Base-by-base conservation (phyloP, 2,888 invertebrate species). In the Phaonia tiefii region DNA sequence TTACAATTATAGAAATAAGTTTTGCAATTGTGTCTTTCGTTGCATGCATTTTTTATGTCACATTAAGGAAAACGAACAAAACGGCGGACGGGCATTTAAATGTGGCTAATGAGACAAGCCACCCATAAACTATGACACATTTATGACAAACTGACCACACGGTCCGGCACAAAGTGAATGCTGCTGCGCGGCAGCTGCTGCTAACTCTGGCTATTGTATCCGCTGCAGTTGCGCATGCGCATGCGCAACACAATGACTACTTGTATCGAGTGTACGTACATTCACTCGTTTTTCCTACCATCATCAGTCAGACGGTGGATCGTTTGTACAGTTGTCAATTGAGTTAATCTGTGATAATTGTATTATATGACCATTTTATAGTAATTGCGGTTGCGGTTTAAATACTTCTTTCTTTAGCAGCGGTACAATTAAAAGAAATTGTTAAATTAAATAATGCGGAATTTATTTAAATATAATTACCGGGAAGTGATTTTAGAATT, bases 1-100 rank as follows among this genome's bases (percentile, higher is more conserved):
- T 72, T 63, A 42, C 42, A 72, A 79, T 79, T 79, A 54, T 60
- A 42, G 69, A 69, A 31, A 78, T 71, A 63, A 67, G 70, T 60
- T 70, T 66, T 25, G 20, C 76, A 80, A 58, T 76, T 78, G 54
- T 10, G 39, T 15, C 2, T 60, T 60, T 39, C 1, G n/a, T n/a
- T 8, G 22, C 20, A 2, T 25, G 42, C 63, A 63, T 20, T 63
- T 63, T n/a, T 63, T n/a, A 39, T 60, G 20, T 37, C 60, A 39
- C 60, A 60, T 60, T 60, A 60, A 63, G 20, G 39, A 60, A 37
- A 17, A 22, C 15, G 39, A 44, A 26, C 17, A 25, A 46, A 8
- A 54, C 39, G 37, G 26, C 11, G 20, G 31, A 31, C 26, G 26
- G n/a, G 63, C 42, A 63, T 63, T 63, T 63, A 63, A 63, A 63